Evolutionary conservation across 2,797 vertebrate species (phyloP).

Genomic region (Lepidocolaptes lacrymiger): DNA sequence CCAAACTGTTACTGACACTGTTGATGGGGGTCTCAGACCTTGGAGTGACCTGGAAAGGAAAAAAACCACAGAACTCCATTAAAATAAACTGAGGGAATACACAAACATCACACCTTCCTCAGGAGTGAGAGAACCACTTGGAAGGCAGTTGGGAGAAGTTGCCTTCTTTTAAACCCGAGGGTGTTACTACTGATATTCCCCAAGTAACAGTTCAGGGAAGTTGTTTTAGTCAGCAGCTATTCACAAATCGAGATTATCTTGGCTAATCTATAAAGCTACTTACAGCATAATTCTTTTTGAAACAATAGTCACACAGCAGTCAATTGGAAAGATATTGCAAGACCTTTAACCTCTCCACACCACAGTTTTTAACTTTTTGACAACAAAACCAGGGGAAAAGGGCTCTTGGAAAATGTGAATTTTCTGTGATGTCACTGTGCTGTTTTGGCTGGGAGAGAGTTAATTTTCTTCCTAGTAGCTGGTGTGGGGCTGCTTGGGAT

Average conservation of each 20-base stretch:
- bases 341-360: background rate
- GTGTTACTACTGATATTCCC: background rate
- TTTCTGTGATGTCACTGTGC: background rate
- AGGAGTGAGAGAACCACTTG: background rate
- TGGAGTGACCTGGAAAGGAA: conserved; percentile 76
- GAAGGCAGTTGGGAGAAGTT: background rate
- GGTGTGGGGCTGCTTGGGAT: background rate
- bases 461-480: background rate
- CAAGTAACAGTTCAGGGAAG: conserved; percentile 4
- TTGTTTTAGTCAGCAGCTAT: conserved; percentile 31
- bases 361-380: background rate
- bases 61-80: background rate
- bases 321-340: background rate
- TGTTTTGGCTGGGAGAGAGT: background rate
- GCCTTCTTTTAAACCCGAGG: background rate
- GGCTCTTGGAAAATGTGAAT: background rate
- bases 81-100: background rate
- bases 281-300: conserved; percentile 38
- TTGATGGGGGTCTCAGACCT: conserved; percentile 76
- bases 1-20: conserved; percentile 77
- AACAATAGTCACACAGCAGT: conserved; percentile 40
- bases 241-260: conserved; percentile 50
- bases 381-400: background rate
- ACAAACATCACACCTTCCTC: background rate
- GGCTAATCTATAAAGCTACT: conserved; percentile 64